A percentile compares a stretch with the other conserved stretches of the same genome.
phyloP scores from a whole-genome alignment of 2,113 vertebrate species.

The Polypterus senegalus region DNA sequence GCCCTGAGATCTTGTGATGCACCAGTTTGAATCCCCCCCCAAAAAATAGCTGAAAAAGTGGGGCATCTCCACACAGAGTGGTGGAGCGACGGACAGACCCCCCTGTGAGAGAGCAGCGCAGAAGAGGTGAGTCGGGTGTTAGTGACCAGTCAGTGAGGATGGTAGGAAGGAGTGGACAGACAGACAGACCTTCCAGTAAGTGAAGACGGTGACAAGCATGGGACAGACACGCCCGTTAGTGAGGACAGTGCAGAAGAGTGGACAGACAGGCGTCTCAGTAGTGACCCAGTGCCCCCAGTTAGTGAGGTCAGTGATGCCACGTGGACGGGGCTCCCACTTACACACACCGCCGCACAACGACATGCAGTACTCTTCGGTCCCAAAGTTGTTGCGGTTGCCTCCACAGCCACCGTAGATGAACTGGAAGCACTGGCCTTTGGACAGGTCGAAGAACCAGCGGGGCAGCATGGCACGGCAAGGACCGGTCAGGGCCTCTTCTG shows the following conservation, averaged over 20 bases:
- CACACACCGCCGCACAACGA: slow-evolving; percentile 92
- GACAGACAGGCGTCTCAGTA: slow-evolving; percentile 29
- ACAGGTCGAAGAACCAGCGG: slow-evolving; percentile 92
- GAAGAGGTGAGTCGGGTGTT: not conserved
- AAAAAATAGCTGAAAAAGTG: not conserved
- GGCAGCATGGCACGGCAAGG: slow-evolving; percentile 90
- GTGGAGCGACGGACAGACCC: not conserved
- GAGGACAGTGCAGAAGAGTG: slow-evolving; percentile 6
- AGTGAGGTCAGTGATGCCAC: slow-evolving; percentile 22
- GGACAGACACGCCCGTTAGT: not conserved
- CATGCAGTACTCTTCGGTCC: slow-evolving; percentile 93
- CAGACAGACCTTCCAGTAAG: not conserved
- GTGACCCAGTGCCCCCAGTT: slow-evolving; percentile 9
- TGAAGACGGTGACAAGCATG: not conserved
- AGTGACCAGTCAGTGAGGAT: not conserved
- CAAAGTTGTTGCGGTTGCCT: slow-evolving; percentile 99
- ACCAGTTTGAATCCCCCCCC: no score
- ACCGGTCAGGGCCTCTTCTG: slow-evolving; percentile 85
- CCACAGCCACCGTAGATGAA: slow-evolving; percentile 98
- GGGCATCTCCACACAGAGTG: not conserved
- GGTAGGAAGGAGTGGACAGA: not conserved
- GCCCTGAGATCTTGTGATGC: not conserved
- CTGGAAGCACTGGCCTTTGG: slow-evolving; percentile 76
- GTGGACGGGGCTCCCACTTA: slow-evolving; percentile 59
- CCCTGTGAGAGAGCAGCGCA: slow-evolving; percentile 2